Evolutionary conservation across 30 jellyfish, hydroid and myxozoan genomes (phyloP), one percentile per base, ranked within the genome.

Genomic region (Aurelia sp.): DNA sequence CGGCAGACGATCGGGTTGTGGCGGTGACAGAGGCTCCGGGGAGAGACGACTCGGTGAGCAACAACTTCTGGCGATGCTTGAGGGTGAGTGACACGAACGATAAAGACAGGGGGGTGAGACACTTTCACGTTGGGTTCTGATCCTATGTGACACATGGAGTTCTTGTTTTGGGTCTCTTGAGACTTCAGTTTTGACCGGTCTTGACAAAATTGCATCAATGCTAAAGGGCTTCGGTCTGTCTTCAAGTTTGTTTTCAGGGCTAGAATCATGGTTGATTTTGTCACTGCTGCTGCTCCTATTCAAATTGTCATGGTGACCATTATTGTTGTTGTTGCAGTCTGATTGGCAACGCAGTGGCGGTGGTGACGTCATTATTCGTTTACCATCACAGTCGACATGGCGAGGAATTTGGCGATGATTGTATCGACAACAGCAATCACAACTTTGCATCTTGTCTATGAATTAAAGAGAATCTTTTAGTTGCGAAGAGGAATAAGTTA

Each of bases 141-240:
- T 21, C 33, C 16, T 59, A 21, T 41, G 67, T 13, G 88, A 63
- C 15, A 22, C 9, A 44, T 63, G 78, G 5, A 67, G 41, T 3
- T 31, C 41, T 71, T 17, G 67, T 22, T 41, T 22, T 79, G 40
- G 24, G 27, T 59, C 58, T 16, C 73, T 75, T 13, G 8, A 31
- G 53, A 40, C 79, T 20, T 38, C 48, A 6, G 13, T 18, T 31
- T 60, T 69, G 16, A 13, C 72, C 2, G 85, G 92, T 10, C 50
- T 83, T 70, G 92, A 83, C 5, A 83, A 85, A 60, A 83, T 83
- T 27, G 92, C 80, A 58, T 83, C 92, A 44, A 83, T 83, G 72
- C 92, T 83, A 68, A 83, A 83, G 17, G 83, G 31, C 38, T 48
- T 70, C 24, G 85, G 38, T 22, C 38, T 67, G 63, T 53, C n/a